Conservation (phyloP, 2,888 invertebrate species). For the Mactromeris polynyma region DNA sequence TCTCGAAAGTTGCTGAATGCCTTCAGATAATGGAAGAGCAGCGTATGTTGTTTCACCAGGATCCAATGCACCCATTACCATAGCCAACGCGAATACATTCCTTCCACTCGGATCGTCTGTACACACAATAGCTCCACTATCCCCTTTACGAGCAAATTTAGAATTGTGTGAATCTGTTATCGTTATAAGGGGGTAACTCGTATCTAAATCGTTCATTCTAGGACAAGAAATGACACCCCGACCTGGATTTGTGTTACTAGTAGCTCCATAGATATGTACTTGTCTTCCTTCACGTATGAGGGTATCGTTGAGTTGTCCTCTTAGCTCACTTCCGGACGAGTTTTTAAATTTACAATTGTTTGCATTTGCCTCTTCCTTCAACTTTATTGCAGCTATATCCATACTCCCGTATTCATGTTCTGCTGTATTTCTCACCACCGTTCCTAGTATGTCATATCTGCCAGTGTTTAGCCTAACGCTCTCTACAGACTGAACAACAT, state of each 20-base stretch:
- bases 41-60: neutral
- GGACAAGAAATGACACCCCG: neutral
- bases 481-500: neutral
- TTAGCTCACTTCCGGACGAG: neutral
- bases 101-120: neutral
- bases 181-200: neutral
- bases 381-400: neutral
- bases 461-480: neutral
- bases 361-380: neutral
- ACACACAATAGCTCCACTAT: slow-evolving; percentile 2
- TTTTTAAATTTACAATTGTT: neutral
- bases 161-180: neutral
- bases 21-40: neutral
- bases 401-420: neutral
- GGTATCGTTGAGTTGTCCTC: neutral
- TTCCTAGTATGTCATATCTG: neutral
- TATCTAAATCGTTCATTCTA: neutral
- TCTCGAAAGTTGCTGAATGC: neutral
- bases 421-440: neutral
- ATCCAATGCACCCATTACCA: neutral
- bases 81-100: neutral
- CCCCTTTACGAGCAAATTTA: neutral
- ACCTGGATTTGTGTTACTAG: neutral
- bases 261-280: neutral
- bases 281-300: neutral